phyloP scores from a whole-genome alignment of 1,140 invertebrate genomes.

The Pentalonia nigronervosa region DNA sequence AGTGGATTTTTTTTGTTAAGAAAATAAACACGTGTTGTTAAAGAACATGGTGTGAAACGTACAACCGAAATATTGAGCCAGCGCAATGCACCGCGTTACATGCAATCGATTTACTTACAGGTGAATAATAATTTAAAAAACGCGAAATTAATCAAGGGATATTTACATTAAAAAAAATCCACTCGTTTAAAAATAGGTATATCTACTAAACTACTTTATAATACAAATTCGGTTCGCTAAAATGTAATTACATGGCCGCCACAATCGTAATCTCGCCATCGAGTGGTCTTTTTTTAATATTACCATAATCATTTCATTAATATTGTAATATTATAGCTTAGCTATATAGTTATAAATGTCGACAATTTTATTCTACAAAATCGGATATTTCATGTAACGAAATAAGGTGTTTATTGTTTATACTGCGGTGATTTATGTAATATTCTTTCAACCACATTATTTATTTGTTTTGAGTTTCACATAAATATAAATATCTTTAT shows the following conservation, averaged over 20 bases:
- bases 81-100: not conserved
- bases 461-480: not conserved
- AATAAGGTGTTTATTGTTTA: not conserved
- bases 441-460: not conserved
- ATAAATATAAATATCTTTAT: slow-evolving; percentile 16
- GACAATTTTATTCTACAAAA: not conserved
- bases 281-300: not conserved
- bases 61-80: not conserved
- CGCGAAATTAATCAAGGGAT: not conserved
- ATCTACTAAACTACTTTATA: not conserved
- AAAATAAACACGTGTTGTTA: not conserved
- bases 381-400: not conserved
- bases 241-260: not conserved
- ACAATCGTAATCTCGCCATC: not conserved
- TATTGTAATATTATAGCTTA: not conserved
- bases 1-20: not conserved
- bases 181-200: not conserved
- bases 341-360: not conserved
- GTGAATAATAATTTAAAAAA: slow-evolving; percentile 16
- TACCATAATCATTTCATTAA: not conserved
- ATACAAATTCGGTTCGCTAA: not conserved
- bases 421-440: not conserved
- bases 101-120: not conserved
- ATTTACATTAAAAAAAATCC: slow-evolving; percentile 22
- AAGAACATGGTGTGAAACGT: not conserved